These are phyloP conservation scores for Eudemis profundana DNA, from an alignment of 2,888 invertebrate genomes.

Conservation along the genomic window DNA sequence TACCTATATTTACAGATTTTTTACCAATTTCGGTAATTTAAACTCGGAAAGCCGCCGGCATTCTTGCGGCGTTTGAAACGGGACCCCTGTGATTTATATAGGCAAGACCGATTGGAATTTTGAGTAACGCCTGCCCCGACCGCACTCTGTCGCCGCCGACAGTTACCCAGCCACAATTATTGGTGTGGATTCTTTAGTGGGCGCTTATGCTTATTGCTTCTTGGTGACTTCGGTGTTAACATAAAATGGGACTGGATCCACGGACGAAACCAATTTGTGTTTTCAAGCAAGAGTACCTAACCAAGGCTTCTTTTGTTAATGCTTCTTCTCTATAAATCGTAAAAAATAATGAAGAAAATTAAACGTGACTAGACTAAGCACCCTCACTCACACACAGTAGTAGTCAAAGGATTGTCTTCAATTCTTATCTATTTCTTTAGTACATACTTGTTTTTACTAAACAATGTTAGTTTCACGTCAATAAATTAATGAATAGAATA, in stretches of 20 bases:
- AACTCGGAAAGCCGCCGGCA: conserved; percentile 14
- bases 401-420: conserved; percentile 17
- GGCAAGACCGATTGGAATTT: conserved; percentile 48
- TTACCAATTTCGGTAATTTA: conserved; percentile 11
- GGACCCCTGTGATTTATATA: conserved; percentile 52
- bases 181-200: conserved; percentile 18
- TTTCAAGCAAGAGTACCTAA: not conserved
- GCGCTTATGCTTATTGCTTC: conserved; percentile 6
- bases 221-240: conserved; percentile 2
- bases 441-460: conserved; percentile 4
- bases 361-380: conserved; percentile 14
- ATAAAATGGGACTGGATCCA: conserved; percentile 1
- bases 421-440: conserved; percentile 24
- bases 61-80: conserved; percentile 39
- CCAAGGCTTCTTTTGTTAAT: too few species aligned
- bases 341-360: not conserved
- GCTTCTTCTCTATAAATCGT: not conserved
- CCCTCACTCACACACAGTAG: conserved; percentile 10
- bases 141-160: conserved; percentile 49
- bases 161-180: conserved; percentile 26
- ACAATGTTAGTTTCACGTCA: conserved; percentile 2
- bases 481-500: conserved; percentile 1
- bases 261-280: not conserved
- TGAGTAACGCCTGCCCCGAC: conserved; percentile 51
- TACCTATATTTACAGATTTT: conserved; percentile 20